Conservation (phyloP, 2,113 vertebrate species). For the Anguilla rostrata region DNA sequence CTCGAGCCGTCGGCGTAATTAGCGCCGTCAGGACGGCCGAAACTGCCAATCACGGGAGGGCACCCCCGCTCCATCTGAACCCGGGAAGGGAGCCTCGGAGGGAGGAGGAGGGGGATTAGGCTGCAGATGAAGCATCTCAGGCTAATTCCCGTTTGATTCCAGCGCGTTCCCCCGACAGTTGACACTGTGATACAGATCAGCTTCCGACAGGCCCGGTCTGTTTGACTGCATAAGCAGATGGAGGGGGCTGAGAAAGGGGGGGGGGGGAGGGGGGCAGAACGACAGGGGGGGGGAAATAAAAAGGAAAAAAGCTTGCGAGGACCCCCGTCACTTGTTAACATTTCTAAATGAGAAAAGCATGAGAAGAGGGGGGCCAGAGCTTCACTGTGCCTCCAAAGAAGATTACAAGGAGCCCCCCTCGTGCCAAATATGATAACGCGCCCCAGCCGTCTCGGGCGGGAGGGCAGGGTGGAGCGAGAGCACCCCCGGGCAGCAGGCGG, state of each 20-base stretch:
- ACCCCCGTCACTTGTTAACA: slow-evolving; percentile 89
- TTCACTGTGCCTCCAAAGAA: slow-evolving; percentile 92
- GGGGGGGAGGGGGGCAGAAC: slow-evolving; percentile 76
- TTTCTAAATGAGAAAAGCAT: slow-evolving; percentile 98
- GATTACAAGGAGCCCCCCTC: slow-evolving; percentile 90
- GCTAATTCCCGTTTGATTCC: slow-evolving; percentile 63
- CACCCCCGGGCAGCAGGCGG: slow-evolving; percentile 72
- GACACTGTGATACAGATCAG: slow-evolving; percentile 89
- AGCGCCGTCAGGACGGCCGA: background rate
- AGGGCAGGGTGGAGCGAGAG: slow-evolving; percentile 42
- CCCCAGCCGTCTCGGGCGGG: background rate
- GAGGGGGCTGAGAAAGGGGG: slow-evolving; percentile 61
- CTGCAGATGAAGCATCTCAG: slow-evolving; percentile 73
- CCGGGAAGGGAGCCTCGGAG: slow-evolving; percentile 31
- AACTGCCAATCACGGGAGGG: background rate
- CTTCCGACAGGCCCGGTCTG: slow-evolving; percentile 92
- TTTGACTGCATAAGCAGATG: slow-evolving; percentile 89
- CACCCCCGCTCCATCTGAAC: background rate
- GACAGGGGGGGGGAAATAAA: too few species aligned
- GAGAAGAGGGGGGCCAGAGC: slow-evolving; percentile 78
- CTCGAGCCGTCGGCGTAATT: too few species aligned
- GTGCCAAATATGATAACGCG: slow-evolving; percentile 93
- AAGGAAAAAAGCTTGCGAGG: slow-evolving; percentile 78
- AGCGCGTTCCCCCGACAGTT: slow-evolving; percentile 57
- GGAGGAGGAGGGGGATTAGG: slow-evolving; percentile 67